A percentile compares a stretch with the other conserved stretches of the same genome.
These are phyloP conservation scores for Ochropleura plecta DNA, from an alignment of 2,888 invertebrate genomes.

Conservation along the genomic window DNA sequence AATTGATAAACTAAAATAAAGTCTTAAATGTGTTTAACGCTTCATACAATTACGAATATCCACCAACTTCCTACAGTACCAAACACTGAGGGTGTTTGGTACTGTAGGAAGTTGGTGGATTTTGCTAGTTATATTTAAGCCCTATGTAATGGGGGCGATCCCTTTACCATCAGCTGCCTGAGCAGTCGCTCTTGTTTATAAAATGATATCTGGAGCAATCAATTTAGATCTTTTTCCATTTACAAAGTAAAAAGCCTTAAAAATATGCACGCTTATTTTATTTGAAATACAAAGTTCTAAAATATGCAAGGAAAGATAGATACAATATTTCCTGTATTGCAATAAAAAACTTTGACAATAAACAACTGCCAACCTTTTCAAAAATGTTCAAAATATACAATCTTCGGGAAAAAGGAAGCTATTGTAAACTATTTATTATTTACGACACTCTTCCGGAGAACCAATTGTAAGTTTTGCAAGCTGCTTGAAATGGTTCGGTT, in stretches of 20 bases:
- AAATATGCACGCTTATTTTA: conserved; percentile 12
- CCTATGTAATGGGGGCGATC: too few relatives aligned
- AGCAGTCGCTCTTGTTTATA: neutral
- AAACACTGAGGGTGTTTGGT: too few relatives aligned
- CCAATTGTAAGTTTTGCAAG: conserved; percentile 57
- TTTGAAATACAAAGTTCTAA: conserved; percentile 27
- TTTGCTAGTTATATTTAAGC: too few relatives aligned
- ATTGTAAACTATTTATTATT: conserved; percentile 63
- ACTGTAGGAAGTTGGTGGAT: too few relatives aligned
- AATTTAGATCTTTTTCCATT: neutral
- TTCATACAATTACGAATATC: too few relatives aligned
- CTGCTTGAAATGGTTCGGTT: conserved; percentile 32
- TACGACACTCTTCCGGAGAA: conserved; percentile 47
- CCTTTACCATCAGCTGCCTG: too few relatives aligned
- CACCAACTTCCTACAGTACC: too few relatives aligned
- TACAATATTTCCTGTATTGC: conserved; percentile 33
- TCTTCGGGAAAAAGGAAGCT: conserved; percentile 36
- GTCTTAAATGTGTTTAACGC: too few relatives aligned
- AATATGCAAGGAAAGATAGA: conserved; percentile 16
- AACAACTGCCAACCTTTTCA: conserved; percentile 40
- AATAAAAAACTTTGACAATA: conserved; percentile 45
- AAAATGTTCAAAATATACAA: conserved; percentile 54
- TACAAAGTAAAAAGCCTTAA: neutral
- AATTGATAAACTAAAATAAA: too few relatives aligned
- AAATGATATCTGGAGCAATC: neutral